These are phyloP conservation scores for Timandra comae DNA, from an alignment of 2,888 invertebrate genomes.

Conservation along the genomic window DNA sequence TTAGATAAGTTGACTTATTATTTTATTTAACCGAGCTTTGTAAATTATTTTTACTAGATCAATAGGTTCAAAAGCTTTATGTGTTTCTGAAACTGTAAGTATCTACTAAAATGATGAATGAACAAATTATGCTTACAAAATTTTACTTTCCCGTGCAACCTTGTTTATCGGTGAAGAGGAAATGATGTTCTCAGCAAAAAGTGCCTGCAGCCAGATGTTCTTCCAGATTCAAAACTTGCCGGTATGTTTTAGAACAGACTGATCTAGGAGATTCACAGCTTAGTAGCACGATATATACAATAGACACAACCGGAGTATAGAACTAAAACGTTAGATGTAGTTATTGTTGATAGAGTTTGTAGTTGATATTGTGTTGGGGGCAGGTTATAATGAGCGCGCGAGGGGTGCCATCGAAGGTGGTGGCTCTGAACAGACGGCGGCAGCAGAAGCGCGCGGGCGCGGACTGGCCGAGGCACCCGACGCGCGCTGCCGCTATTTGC, in stretches of 20 bases:
- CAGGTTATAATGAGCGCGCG: neutral
- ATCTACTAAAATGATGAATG: conserved; percentile 27
- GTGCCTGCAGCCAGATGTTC: conserved; percentile 40
- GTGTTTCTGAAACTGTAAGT: no score
- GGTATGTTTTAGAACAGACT: conserved; percentile 29
- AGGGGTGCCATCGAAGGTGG: conserved; percentile 27
- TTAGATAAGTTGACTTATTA: no score
- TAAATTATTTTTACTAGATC: no score
- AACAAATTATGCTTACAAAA: conserved; percentile 36
- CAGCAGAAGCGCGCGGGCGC: conserved; percentile 41
- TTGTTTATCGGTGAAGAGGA: conserved; percentile 41
- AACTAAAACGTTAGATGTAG: no score
- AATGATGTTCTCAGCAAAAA: conserved; percentile 38
- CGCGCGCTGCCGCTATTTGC: conserved; percentile 70
- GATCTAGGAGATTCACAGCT: conserved; percentile 24
- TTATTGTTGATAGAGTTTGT: neutral
- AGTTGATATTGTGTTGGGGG: neutral
- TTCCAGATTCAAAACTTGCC: conserved; percentile 22
- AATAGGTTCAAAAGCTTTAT: no score
- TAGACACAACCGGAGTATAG: neutral
- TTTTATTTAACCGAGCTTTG: no score
- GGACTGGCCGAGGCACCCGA: conserved; percentile 36
- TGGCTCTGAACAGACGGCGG: conserved; percentile 11
- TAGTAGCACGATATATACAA: conserved; percentile 26
- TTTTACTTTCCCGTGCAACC: conserved; percentile 62